These are phyloP conservation scores for Subacronicta megacephala DNA, from an alignment of 2,888 invertebrate species.

Conservation along the genomic window DNA sequence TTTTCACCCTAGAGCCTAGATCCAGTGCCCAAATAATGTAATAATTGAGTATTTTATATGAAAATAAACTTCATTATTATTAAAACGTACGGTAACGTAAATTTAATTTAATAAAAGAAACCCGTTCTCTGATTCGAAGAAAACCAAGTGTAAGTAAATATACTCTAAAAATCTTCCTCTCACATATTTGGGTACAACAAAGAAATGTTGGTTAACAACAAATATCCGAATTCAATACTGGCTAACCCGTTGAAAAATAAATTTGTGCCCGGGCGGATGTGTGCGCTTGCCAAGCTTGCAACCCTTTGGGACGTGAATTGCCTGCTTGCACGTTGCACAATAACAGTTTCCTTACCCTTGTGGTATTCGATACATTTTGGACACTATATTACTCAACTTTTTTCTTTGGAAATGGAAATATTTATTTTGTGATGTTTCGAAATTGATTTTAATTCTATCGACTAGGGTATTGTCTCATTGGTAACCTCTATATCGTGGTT, in stretches of 20 bases:
- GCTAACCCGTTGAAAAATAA: constrained; percentile 57
- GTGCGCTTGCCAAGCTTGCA: constrained; percentile 52
- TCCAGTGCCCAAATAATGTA: no score
- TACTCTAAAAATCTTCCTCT: constrained; percentile 38
- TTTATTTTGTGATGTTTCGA: constrained; percentile 1
- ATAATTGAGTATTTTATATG: no score
- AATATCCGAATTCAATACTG: constrained; percentile 58
- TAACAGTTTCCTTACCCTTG: constrained; percentile 54
- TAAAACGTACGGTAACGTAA: no score
- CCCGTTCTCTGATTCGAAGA: no score
- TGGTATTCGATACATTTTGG: constrained; percentile 47
- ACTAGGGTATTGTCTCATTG: no score
- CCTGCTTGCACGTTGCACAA: constrained; percentile 57
- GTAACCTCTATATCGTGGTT: no score
- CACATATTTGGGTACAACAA: constrained; percentile 48
- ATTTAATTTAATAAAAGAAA: no score
- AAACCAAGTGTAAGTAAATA: constrained; percentile 30
- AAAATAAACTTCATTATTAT: no score
- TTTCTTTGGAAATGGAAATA: neutral
- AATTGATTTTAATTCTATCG: no score
- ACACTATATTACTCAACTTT: constrained; percentile 21
- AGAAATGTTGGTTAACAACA: constrained; percentile 56
- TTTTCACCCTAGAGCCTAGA: no score
- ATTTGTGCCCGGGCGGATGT: constrained; percentile 52
- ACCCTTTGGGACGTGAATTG: constrained; percentile 58